These are phyloP conservation scores for Chaetogeoica ovagalla DNA, from an alignment of 2,888 invertebrate species.

Conservation along the genomic window DNA sequence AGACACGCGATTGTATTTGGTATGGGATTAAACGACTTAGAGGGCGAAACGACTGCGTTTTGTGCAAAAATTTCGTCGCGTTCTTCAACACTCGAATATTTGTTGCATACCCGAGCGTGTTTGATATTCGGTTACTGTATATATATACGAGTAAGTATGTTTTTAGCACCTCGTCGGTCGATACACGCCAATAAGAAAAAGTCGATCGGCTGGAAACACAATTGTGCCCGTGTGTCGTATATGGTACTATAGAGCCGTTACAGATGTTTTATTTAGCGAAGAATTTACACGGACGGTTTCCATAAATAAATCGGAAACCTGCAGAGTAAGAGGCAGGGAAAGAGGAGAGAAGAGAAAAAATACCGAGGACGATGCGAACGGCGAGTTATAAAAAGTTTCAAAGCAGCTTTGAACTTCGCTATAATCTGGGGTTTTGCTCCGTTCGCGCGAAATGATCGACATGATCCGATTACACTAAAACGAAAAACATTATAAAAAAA, in stretches of 20 bases:
- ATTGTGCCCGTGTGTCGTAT: too few species aligned
- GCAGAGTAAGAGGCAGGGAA: background rate
- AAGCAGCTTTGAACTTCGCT: slow-evolving; percentile 38
- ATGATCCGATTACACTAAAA: slow-evolving; percentile 46
- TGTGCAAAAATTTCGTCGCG: background rate
- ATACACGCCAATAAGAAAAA: background rate
- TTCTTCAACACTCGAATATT: too few species aligned
- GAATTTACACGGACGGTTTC: background rate
- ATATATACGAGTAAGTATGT: too few species aligned
- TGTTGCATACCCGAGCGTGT: background rate
- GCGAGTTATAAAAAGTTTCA: slow-evolving; percentile 38
- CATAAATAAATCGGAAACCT: slow-evolving; percentile 35
- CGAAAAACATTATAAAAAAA: slow-evolving; percentile 29
- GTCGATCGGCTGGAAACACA: slow-evolving; percentile 35
- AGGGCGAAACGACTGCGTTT: background rate
- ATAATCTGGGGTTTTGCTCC: slow-evolving; percentile 30
- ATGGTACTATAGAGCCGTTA: background rate
- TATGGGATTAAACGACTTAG: background rate
- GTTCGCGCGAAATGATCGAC: slow-evolving; percentile 6
- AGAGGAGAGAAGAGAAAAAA: background rate
- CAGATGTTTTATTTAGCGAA: slow-evolving; percentile 15
- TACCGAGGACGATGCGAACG: background rate
- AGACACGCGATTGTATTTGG: background rate
- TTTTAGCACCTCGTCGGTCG: background rate
- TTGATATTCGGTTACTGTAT: slow-evolving; percentile 2